Conservation (phyloP, 1,140 invertebrate genomes). For the Pseudoatta argentina region DNA sequence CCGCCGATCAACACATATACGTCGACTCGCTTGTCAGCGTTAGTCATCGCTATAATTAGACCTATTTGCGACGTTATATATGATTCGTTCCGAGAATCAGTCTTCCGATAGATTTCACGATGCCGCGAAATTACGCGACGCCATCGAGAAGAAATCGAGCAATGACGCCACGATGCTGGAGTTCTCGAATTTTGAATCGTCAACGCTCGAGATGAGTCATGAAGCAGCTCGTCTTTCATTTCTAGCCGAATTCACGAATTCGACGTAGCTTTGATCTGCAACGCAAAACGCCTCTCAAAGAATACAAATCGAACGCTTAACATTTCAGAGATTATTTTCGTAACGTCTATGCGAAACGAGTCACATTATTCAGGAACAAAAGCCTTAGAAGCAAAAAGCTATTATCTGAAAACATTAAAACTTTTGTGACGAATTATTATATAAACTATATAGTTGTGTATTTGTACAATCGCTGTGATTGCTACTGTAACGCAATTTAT, state of each 20-base stretch:
- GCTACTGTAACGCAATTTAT: conserved; percentile 20
- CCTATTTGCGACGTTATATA: conserved; percentile 65
- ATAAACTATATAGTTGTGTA: neutral
- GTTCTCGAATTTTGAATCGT: conserved; percentile 45
- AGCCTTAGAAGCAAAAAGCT: neutral
- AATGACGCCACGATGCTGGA: conserved; percentile 10
- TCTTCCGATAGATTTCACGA: conserved; percentile 69
- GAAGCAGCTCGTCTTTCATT: conserved; percentile 43
- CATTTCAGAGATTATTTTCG: conserved; percentile 26
- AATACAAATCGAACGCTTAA: conserved; percentile 56
- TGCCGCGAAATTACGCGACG: conserved; percentile 27
- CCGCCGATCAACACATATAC: conserved; percentile 29
- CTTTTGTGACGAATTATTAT: neutral
- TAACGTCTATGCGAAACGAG: neutral
- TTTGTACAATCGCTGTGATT: neutral
- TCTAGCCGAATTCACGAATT: conserved; percentile 46
- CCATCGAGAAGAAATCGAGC: conserved; percentile 50
- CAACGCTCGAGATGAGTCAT: conserved; percentile 63
- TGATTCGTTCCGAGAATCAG: conserved; percentile 71
- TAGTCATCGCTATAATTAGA: conserved; percentile 78
- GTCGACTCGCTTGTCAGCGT: conserved; percentile 58
- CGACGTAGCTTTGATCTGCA: conserved; percentile 57
- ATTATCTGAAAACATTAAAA: neutral
- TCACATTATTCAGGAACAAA: conserved; percentile 27
- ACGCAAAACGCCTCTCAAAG: conserved; percentile 25